Conservation (phyloP, 2,113 vertebrate species). For the Muntiacus reevesi region DNA sequence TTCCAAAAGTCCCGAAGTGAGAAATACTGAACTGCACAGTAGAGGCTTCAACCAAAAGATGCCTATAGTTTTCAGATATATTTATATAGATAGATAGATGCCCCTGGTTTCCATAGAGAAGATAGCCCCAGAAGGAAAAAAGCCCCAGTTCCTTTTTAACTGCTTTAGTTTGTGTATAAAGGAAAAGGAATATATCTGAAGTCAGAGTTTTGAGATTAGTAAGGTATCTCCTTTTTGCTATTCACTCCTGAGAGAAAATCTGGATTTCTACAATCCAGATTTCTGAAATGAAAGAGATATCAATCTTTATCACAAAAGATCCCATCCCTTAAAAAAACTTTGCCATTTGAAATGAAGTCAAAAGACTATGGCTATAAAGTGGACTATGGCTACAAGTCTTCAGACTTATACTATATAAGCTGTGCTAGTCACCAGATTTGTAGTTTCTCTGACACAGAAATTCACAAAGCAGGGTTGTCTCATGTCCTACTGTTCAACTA, state of each 20-base stretch:
- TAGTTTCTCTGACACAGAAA: neutral
- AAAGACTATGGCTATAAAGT: neutral
- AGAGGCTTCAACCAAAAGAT: neutral
- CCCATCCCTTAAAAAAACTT: neutral
- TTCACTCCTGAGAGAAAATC: neutral
- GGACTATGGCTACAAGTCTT: neutral
- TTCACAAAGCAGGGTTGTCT: neutral
- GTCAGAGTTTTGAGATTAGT: neutral
- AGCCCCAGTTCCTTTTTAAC: neutral
- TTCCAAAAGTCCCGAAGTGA: neutral
- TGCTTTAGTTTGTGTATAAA: neutral
- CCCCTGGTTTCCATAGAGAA: neutral
- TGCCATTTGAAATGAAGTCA: neutral
- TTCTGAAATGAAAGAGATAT: neutral
- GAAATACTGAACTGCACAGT: neutral
- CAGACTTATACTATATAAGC: neutral
- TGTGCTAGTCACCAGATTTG: neutral
- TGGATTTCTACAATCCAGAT: neutral
- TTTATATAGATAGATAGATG: neutral
- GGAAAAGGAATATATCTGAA: neutral
- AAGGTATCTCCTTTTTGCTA: neutral
- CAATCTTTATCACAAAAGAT: neutral
- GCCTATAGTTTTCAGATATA: neutral
- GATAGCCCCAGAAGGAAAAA: neutral
- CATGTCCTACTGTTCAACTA: neutral